phyloP scores from a whole-genome alignment of 2,113 vertebrate species.

The Phylloscopus trochilus region DNA sequence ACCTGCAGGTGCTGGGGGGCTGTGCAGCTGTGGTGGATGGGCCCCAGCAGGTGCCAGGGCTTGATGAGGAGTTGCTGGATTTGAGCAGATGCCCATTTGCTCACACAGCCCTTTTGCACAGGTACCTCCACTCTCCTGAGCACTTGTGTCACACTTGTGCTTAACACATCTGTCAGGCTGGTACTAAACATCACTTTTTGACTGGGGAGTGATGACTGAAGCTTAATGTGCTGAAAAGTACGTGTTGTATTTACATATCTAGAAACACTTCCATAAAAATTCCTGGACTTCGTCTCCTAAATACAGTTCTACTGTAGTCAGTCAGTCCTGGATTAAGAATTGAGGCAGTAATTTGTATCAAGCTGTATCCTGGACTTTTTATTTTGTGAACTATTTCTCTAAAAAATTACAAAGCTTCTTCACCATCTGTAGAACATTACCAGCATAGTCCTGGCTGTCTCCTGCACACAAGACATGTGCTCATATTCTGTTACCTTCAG shows the following conservation, averaged over 20 bases:
- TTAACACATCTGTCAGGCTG: neutral
- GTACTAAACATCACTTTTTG: neutral
- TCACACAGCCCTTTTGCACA: neutral
- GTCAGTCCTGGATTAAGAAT: neutral
- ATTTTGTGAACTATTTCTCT: neutral
- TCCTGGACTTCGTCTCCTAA: neutral
- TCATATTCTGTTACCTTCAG: slow-evolving; percentile 54
- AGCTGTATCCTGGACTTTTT: neutral
- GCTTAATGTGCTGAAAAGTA: slow-evolving; percentile 8
- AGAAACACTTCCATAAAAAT: neutral
- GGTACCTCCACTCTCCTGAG: neutral
- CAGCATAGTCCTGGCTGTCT: neutral
- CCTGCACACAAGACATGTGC: neutral
- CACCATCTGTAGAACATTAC: neutral
- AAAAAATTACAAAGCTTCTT: neutral
- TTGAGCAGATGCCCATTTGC: neutral
- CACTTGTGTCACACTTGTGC: neutral
- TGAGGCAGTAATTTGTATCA: neutral
- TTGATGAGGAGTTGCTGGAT: neutral
- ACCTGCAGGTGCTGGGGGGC: neutral
- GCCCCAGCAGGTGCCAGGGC: neutral
- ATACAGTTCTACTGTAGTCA: neutral
- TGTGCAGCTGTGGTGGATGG: neutral
- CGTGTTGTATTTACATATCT: neutral
- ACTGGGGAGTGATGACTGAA: neutral